Percentiles rank a stretch among this genome's conserved stretches.
phyloP scores from a whole-genome alignment of 2,797 vertebrate species.

The Dendrocincla tyrannina region DNA sequence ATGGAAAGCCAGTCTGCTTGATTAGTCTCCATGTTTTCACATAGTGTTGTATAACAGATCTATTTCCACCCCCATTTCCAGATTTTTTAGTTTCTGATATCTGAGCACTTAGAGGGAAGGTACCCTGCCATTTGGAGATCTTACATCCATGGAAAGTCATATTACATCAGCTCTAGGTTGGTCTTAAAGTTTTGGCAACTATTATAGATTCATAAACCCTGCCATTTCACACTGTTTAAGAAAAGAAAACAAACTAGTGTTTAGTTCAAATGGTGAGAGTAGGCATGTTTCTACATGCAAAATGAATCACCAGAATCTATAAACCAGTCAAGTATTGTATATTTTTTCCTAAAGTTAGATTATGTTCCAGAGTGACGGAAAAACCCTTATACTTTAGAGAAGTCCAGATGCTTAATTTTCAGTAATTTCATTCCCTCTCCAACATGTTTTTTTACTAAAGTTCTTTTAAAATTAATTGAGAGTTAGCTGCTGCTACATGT shows the following conservation, averaged over 20 bases:
- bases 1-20: neutral
- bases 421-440: neutral
- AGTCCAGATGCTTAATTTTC: constrained; percentile 33
- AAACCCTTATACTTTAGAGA: neutral
- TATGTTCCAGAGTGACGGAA: neutral
- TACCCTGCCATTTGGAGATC: neutral
- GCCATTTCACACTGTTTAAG: neutral
- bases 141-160: neutral
- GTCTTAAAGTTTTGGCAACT: neutral
- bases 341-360: constrained; percentile 7
- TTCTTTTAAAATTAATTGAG: constrained; percentile 27
- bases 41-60: neutral
- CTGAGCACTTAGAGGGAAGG: neutral
- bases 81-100: neutral
- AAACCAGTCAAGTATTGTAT: neutral
- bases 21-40: neutral
- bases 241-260: neutral
- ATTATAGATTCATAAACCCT: neutral
- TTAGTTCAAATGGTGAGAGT: constrained; percentile 4
- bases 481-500: neutral
- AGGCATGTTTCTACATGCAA: constrained; percentile 10
- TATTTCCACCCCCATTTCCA: neutral
- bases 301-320: constrained; percentile 45
- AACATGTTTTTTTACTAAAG: neutral
- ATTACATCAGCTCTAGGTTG: neutral